Base-by-base conservation (phyloP, 2,113 vertebrate genomes). In the Perognathus longimembris region DNA sequence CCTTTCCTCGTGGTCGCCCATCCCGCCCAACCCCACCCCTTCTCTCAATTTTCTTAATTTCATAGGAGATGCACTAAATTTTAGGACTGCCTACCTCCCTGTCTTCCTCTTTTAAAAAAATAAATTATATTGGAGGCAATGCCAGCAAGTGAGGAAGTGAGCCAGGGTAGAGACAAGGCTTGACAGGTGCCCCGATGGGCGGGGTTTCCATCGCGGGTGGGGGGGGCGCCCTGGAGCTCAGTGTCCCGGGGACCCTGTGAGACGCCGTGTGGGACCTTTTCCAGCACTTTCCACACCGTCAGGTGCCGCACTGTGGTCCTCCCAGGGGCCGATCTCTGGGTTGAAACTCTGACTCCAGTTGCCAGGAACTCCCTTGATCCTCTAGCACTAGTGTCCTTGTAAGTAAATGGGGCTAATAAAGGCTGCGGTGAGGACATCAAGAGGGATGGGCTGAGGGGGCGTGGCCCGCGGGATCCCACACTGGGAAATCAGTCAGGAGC, bases 211-310 rank as follows among this genome's bases (percentile, higher is more conserved):
- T 3, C 8, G 20, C 45, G 34, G 36, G 36, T n/a, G n/a, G n/a
- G n/a, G n/a, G n/a, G n/a, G n/a, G n/a, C n/a, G n/a, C 75, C 3
- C 36, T 24, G 24, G 42, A 66, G 28, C 20, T 57, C 30, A 36
- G 4, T 7, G 5, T 45, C n/a, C 57, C 1, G 17, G 9, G 3
- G 26, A 4, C 8, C 26, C 32, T 6, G 24, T 3, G n/a, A 50
- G n/a, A 24, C 5, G 85, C 50, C 38, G 40, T 9, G 24, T 15
- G 26, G 14, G 67, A 45, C 0, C 0, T 3, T 3, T 14, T 30
- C 63, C 34, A 22, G 57, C 21, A 40, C 2, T 63, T 28, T 20
- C 84, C 54, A 45, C n/a, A n/a, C n/a, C n/a, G n/a, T n/a, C n/a
- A n/a, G n/a, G n/a, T n/a, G n/a, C n/a, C n/a, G n/a, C n/a, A n/a